phyloP scores from a whole-genome alignment of 2,113 vertebrate species.

The Alexandromys fortis region DNA sequence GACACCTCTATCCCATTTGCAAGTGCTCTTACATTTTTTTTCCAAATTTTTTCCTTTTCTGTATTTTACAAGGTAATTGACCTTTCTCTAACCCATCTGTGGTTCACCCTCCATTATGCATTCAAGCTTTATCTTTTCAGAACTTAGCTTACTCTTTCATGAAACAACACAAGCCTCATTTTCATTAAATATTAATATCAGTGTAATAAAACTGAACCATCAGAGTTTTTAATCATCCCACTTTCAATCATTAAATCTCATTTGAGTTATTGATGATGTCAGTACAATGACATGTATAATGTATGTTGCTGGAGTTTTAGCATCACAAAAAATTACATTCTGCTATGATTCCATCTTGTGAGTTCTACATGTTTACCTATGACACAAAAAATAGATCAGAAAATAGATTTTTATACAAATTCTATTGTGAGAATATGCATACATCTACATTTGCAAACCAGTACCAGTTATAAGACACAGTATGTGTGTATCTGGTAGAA shows the following conservation, averaged over 20 bases:
- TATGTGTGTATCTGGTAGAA: background rate
- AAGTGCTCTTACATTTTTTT: background rate
- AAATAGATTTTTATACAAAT: conserved; percentile 3
- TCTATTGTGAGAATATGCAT: background rate
- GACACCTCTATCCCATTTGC: background rate
- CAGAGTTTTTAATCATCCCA: conserved; percentile 66
- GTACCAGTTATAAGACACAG: background rate
- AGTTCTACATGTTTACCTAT: background rate
- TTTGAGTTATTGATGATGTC: conserved; percentile 20
- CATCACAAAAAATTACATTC: conserved; percentile 15
- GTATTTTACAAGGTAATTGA: background rate
- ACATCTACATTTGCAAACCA: background rate
- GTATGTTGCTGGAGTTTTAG: background rate
- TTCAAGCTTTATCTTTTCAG: conserved; percentile 60
- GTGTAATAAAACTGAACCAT: conserved; percentile 47
- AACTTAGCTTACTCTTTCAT: conserved; percentile 65
- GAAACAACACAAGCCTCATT: conserved; percentile 76
- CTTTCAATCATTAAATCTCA: conserved; percentile 69
- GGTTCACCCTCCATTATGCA: background rate
- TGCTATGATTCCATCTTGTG: background rate
- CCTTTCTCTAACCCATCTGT: background rate
- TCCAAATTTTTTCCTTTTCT: background rate
- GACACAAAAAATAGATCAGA: background rate
- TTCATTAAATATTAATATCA: conserved; percentile 82
- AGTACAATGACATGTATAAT: conserved; percentile 54